phyloP scores from a whole-genome alignment of 2,797 vertebrate genomes.

The Gymnodraco acuticeps region DNA sequence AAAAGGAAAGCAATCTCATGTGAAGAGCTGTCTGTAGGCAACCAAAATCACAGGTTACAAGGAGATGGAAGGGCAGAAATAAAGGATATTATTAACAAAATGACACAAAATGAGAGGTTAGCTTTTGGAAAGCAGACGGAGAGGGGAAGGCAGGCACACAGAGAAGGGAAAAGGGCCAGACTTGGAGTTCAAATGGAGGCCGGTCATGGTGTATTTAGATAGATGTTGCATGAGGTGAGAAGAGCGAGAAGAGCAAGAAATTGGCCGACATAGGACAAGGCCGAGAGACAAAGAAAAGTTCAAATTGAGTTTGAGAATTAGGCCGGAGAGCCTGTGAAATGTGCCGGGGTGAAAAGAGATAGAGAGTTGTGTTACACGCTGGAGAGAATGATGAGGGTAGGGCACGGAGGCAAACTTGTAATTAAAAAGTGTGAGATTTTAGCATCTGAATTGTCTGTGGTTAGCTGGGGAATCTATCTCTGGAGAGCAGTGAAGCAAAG shows the following conservation, averaged over 20 bases:
- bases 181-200: slow-evolving; percentile 64
- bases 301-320: slow-evolving; percentile 49
- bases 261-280: background rate
- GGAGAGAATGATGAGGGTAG: slow-evolving; percentile 19
- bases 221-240: slow-evolving; percentile 16
- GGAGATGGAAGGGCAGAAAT: slow-evolving; percentile 46
- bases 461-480: slow-evolving; percentile 57
- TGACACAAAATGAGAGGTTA: slow-evolving; percentile 45
- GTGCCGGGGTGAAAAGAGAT: background rate
- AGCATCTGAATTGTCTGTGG: slow-evolving; percentile 64
- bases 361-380: slow-evolving; percentile 19
- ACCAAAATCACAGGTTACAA: slow-evolving; percentile 48
- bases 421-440: slow-evolving; percentile 76
- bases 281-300: slow-evolving; percentile 39
- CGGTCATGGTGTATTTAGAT: slow-evolving; percentile 15
- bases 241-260: slow-evolving; percentile 27
- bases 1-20: slow-evolving; percentile 45
- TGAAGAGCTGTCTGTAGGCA: slow-evolving; percentile 33
- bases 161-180: slow-evolving; percentile 36
- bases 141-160: slow-evolving; percentile 4
- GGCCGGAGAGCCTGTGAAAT: slow-evolving; percentile 17
- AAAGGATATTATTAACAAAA: slow-evolving; percentile 56
- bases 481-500: slow-evolving; percentile 34
- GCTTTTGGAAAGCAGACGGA: slow-evolving; percentile 36
- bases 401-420: slow-evolving; percentile 42